Evolutionary conservation across 2,888 invertebrate genomes (phyloP), one percentile per base, ranked within the genome.

Genomic region (Drosophila falleni): DNA sequence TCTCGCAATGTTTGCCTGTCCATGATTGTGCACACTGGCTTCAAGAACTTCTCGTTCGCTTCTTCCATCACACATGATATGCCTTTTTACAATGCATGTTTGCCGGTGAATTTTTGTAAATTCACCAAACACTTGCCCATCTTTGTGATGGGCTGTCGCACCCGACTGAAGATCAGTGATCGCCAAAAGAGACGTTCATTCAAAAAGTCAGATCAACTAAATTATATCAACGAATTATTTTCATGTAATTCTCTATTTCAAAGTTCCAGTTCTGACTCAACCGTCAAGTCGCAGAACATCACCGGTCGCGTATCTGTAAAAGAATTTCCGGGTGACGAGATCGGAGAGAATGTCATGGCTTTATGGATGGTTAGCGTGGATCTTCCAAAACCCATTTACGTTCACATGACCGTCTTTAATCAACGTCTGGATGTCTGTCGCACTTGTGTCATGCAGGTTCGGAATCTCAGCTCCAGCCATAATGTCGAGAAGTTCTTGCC

Each of bases 81-180:
- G 64, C 49, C 64, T n/a, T 31, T 41, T 1, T 6, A 16, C 13
- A 83, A 87, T 29, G n/a, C 2, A 0, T 16, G 39, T 0, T 4
- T 83, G 39, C 29, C 67, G 0, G 0, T 0, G 0, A 0, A 1
- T 0, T 73, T 16, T 23, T 15, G 0, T 2, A 5, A 5, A 0
- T 70, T 5, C 15, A 1, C 13, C 0, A 44, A 49, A 0, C 73
- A 74, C 19, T 10, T 84, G 49, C 84, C 84, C 0, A 6, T 84
- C 5, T 49, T 87, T 5, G 54, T 84, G 31, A 79, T 87, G 71
- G 55, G 73, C 1, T 75, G 70, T 16, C 77, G 84, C 31, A 71
- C 58, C 0, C 68, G 60, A 0, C 3, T 56, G 5, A 15, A 9
- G 2, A 11, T 8, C 44, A 13, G 15, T 8, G 29, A 10, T 8